Base-by-base conservation (phyloP, 2,113 vertebrate genomes). In the Nicator chloris region DNA sequence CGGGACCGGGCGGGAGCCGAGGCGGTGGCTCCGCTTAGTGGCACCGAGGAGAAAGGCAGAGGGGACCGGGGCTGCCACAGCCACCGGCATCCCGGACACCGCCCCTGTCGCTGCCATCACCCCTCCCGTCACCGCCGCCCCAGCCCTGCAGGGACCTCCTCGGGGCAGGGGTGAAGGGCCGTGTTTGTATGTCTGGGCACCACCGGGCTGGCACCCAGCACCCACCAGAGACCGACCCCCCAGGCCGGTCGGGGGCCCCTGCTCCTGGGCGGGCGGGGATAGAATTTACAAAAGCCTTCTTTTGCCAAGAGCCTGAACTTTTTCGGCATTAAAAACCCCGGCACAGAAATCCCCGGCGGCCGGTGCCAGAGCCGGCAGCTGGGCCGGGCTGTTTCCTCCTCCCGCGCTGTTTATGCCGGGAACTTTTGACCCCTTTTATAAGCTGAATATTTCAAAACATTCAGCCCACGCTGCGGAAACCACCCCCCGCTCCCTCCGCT, bases 21-120 rank as follows among this genome's bases (percentile, higher is more conserved):
- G 80, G 64, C 23, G 40, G 81, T 84, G 88, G 81, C 95, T 83
- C 95, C 90, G 68, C 95, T 65, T 66, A 60, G 90, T 26, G 95
- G 92, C 81, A 91, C 72, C 45, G 54, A 24, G n/a, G 45, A 65
- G 92, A 89, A 95, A 47, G 64, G 77, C 92, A 94, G 63, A 57
- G 59, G 44, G 28, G 56, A 22, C 15, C 1, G 42, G 39, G 33
- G 21, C 64, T 45, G 56, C 40, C 60, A 2, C 65, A 0, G 40
- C 44, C 70, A 8, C 18, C 88, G 18, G 14, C 49, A 17, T 7
- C 82, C 27, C 37, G 24, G 54, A 23, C 68, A 37, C 42, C 40
- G 49, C 19, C 65, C 19, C 66, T 17, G 75, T 3, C 24, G 18
- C 44, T 9, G 37, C 64, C 64, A 5, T n/a, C 70, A 7, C 30